Base-by-base conservation (phyloP, 2,113 vertebrate species). In the Varanus salvator region DNA sequence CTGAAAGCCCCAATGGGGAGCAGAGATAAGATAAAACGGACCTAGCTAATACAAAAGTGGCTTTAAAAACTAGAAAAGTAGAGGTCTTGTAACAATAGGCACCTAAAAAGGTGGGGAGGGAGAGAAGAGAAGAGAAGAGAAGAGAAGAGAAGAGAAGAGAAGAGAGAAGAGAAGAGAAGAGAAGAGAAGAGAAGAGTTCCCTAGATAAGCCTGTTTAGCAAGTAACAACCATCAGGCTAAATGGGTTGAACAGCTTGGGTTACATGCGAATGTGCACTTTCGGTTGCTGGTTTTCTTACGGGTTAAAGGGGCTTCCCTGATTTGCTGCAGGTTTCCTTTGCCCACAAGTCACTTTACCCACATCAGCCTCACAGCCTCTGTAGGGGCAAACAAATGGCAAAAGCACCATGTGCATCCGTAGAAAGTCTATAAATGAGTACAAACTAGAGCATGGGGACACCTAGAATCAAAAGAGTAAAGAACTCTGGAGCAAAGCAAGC, bases 271-370 rank as follows among this genome's bases (percentile, higher is more conserved):
- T 60, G 50, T 85, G 88, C 88, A 90, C 88, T 90, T 90, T 75
- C 48, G 88, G 88, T 85, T 90, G 88, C 88, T 90, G 88, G 88
- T 90, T 90, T 89, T 85, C 64, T 85, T 71, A 68, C 48, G n/a
- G 52, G 27, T 90, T 57, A 78, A 80, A 77, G 48, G 71, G 83
- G 76, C 88, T 90, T 90, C 88, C 88, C 88, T 90, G 88, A 90
- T 85, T 71, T 50, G 88, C 54, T 71, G 83, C 19, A 69, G 64
- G 83, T 71, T 90, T 80, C 50, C 52, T 52, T 90, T 31, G 54
- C 76, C 83, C 83, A 80, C 75, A 85, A 80, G 75, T 85, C 83
- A 85, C 60, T 77, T 84, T 71, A 89, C 74, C 82, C 74, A 69
- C 25, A 14, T n/a, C 34, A 69, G 83, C 74, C 15, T 89, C n/a